phyloP scores from a whole-genome alignment of 2,113 vertebrate genomes.

The Polyodon spathula region DNA sequence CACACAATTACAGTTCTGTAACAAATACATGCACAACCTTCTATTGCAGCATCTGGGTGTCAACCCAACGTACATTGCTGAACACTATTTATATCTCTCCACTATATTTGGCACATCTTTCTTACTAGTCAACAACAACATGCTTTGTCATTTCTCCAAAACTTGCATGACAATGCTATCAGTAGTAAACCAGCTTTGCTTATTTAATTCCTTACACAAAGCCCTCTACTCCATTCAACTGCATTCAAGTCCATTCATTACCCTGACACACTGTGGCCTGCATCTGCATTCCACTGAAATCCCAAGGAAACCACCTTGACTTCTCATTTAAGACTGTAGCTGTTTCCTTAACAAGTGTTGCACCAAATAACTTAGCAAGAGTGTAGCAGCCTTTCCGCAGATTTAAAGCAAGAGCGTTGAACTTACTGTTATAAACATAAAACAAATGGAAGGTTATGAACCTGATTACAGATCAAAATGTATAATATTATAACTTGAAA shows the following conservation, averaged over 20 bases:
- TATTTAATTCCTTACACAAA: conserved; percentile 50
- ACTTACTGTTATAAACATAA: too few relatives aligned
- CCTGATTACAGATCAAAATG: too few relatives aligned
- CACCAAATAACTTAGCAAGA: too few relatives aligned
- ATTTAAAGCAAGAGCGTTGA: too few relatives aligned
- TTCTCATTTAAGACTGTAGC: not conserved
- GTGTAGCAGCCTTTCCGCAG: too few relatives aligned
- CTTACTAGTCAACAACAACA: conserved; percentile 10
- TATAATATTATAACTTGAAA: too few relatives aligned
- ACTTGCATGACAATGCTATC: conserved; percentile 37
- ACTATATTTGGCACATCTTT: too few relatives aligned
- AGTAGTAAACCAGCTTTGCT: conserved; percentile 45
- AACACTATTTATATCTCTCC: too few relatives aligned
- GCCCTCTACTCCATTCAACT: conserved; percentile 48
- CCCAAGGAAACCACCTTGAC: not conserved
- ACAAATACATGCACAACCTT: not conserved
- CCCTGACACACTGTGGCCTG: conserved; percentile 12
- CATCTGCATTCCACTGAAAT: not conserved
- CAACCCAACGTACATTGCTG: too few relatives aligned
- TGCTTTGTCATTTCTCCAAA: conserved; percentile 38
- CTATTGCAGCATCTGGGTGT: not conserved
- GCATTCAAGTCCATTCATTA: conserved; percentile 38
- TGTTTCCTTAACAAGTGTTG: not conserved
- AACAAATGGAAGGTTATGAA: too few relatives aligned
- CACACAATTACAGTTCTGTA: not conserved